Conservation (phyloP, 2,888 invertebrate genomes). For the Hyles lineata region DNA sequence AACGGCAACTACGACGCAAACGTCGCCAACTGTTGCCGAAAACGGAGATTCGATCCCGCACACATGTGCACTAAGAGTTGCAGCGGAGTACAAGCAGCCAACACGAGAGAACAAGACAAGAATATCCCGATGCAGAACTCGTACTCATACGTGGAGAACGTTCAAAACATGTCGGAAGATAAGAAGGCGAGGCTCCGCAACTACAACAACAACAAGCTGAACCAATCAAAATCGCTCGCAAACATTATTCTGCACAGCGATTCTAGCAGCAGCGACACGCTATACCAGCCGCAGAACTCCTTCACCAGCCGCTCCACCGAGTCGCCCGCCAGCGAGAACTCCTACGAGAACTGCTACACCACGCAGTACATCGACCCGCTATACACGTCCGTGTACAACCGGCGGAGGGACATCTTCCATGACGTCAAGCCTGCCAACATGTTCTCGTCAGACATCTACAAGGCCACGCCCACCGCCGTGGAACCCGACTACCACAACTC, state of each 20-base stretch:
- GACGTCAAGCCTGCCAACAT: slow-evolving; percentile 71
- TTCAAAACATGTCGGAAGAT: slow-evolving; percentile 66
- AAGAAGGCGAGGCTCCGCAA: slow-evolving; percentile 72
- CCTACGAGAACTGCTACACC: slow-evolving; percentile 75
- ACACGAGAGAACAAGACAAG: slow-evolving; percentile 65
- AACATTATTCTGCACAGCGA: slow-evolving; percentile 79
- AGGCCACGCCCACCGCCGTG: slow-evolving; percentile 80
- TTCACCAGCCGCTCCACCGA: slow-evolving; percentile 77
- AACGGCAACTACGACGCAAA: slow-evolving; percentile 73
- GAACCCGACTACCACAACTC: slow-evolving; percentile 70
- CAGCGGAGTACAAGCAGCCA: slow-evolving; percentile 55
- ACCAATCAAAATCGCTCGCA: slow-evolving; percentile 80
- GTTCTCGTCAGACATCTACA: slow-evolving; percentile 78
- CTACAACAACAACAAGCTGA: slow-evolving; percentile 75
- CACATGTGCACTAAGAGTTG: slow-evolving; percentile 79
- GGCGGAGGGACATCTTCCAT: slow-evolving; percentile 75
- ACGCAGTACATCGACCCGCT: slow-evolving; percentile 79
- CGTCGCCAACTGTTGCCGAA: slow-evolving; percentile 69
- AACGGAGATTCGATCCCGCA: slow-evolving; percentile 77
- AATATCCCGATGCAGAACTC: slow-evolving; percentile 67
- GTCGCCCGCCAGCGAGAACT: slow-evolving; percentile 79
- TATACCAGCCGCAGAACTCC: slow-evolving; percentile 78
- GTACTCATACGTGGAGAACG: slow-evolving; percentile 71
- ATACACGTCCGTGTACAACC: slow-evolving; percentile 78
- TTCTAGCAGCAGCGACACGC: slow-evolving; percentile 79